A percentile compares a stretch with the other conserved stretches of the same genome.
phyloP scores from a whole-genome alignment of 2,797 vertebrate genomes.

The Tinamus major region DNA sequence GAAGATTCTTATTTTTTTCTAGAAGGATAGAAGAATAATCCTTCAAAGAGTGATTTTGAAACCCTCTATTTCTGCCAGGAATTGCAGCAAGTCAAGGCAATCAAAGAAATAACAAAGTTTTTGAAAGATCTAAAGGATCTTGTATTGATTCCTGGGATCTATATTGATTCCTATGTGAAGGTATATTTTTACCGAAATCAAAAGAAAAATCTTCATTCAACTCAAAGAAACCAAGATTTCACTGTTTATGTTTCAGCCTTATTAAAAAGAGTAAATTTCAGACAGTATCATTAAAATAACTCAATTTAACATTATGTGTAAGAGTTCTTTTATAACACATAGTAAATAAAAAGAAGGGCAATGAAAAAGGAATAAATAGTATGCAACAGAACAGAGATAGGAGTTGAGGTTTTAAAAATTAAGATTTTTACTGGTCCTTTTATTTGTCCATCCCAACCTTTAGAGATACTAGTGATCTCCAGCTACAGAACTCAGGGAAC shows the following conservation, averaged over 20 bases:
- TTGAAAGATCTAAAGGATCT: background rate
- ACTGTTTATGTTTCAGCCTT: background rate
- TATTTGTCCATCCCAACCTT: background rate
- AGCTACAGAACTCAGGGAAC: background rate
- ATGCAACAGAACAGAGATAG: background rate
- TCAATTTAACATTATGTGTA: background rate
- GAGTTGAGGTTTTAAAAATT: background rate
- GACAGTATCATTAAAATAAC: background rate
- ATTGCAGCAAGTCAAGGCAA: background rate
- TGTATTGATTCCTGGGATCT: background rate
- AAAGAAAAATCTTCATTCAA: background rate
- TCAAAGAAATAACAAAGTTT: background rate
- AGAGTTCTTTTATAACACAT: background rate
- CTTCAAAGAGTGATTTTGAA: background rate
- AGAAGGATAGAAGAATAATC: background rate
- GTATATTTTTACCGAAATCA: background rate
- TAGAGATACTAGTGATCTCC: background rate
- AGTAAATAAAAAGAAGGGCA: background rate
- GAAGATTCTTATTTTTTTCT: too few species aligned
- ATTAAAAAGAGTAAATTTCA: conserved; percentile 3
- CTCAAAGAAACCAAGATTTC: background rate
- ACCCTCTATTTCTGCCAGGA: background rate
- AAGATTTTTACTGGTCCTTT: background rate
- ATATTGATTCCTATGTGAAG: background rate
- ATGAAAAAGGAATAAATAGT: background rate